Base-by-base conservation (phyloP, 2,797 vertebrate genomes). In the Pampus argenteus region DNA sequence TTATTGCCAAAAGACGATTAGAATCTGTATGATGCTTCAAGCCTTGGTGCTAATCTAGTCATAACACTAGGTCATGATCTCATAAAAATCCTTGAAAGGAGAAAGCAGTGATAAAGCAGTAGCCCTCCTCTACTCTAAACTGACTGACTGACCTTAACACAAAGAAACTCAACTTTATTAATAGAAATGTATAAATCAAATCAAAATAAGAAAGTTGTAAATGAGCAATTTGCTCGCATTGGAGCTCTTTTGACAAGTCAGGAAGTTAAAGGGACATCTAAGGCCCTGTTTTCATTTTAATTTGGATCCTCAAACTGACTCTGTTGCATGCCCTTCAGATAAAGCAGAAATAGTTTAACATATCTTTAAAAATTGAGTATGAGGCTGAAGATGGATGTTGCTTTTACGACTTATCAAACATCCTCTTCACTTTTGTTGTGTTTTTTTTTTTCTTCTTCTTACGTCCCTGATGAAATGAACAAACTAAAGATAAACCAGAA, bases 381-480 rank as follows among this genome's bases (percentile, higher is more conserved):
- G 47, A 64, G 48, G 40, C 31, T 62, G 60, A 90, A 86, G 87
- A 88, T 92, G 89, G 88, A 93, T 91, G 83, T 69, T 64, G 86
- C 87, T 86, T 87, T 86, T 84, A 78, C 66, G 70, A 76, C 89
- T 81, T 79, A 88, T 86, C 86, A 86, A 85, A 86, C 44, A 31
- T 81, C 85, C 67, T 87, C 62, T 36, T 34, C 13, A 1, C 68
- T 67, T 65, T 60, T 66, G 17, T 56, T 67, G 63, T 63, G 17
- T 56, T 52, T 61, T 56, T 20, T 47, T 62, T 38, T 76, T 76
- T 58, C 1, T 40, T 26, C 51, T 48, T 67, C 62, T 58, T 20
- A 26, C 38, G 52, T 52, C 59, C 42, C 67, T 65, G 68, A 86
- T 84, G 80, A 83, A 82, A 82, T 80, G 66, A 85, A 65, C 69